Evolutionary conservation across 2,888 invertebrate genomes (phyloP).

Genomic region (Diploptera punctata): DNA sequence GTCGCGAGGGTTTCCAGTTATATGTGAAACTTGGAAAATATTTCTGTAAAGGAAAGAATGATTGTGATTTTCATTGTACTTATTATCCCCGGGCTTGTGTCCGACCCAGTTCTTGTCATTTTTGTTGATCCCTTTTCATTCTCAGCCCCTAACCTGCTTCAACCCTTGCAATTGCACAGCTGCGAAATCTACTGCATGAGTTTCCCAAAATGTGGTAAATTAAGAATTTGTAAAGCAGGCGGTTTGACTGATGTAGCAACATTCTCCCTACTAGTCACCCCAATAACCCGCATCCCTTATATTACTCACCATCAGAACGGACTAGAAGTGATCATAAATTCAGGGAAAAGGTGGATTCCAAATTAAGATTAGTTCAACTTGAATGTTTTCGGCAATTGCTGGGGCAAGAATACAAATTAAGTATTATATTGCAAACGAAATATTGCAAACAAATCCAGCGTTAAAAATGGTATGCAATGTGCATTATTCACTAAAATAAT

Average conservation of each 20-base stretch:
- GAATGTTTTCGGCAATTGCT: no score
- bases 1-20: slow-evolving; percentile 22
- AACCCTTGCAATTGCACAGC: slow-evolving; percentile 34
- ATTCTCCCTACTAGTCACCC: no score
- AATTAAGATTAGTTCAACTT: slow-evolving; percentile 42
- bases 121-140: no score
- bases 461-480: no score
- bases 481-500: no score
- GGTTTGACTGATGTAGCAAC: no score
- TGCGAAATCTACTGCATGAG: slow-evolving; percentile 6
- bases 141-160: no score
- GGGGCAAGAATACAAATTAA: no score
- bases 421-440: no score
- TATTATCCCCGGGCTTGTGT: neutral
- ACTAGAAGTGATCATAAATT: slow-evolving; percentile 38
- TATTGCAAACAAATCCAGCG: no score
- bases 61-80: slow-evolving; percentile 11
- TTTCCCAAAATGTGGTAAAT: slow-evolving; percentile 36
- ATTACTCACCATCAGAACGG: slow-evolving; percentile 30
- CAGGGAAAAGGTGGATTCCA: slow-evolving; percentile 43
- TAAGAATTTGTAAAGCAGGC: slow-evolving; percentile 24
- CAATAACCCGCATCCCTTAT: no score
- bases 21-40: slow-evolving; percentile 27
- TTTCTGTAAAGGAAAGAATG: slow-evolving; percentile 5
- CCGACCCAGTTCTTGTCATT: slow-evolving; percentile 31